Conservation (phyloP, 2,888 invertebrate species). For the Hydrotaea diabolus region DNA sequence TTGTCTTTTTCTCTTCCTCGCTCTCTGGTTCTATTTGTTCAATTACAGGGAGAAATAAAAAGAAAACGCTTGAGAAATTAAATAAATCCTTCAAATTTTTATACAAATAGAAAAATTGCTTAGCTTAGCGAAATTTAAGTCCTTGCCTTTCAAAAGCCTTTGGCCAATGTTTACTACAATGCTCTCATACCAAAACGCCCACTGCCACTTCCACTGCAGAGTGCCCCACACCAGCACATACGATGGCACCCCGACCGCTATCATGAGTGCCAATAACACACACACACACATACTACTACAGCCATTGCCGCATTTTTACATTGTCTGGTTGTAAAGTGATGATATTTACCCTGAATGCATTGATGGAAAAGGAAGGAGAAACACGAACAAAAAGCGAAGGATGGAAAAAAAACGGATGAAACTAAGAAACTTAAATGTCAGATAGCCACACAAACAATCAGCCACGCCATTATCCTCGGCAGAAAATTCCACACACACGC, state of each 20-base stretch:
- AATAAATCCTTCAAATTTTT: conserved; percentile 63
- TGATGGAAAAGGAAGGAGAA: conserved; percentile 12
- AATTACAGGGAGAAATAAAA: conserved; percentile 19
- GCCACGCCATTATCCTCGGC: conserved; percentile 53
- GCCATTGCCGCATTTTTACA: conserved; percentile 37
- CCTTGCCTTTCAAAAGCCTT: conserved; percentile 23
- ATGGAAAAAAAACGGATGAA: background rate
- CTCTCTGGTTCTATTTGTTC: conserved; percentile 14
- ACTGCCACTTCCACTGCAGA: background rate
- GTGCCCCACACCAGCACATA: background rate
- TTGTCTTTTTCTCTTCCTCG: conserved; percentile 43
- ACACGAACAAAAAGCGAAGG: background rate
- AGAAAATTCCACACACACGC: background rate
- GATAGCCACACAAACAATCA: conserved; percentile 61
- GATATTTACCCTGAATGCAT: conserved; percentile 59
- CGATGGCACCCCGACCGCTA: background rate
- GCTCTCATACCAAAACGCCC: background rate
- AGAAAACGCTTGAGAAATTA: conserved; percentile 57
- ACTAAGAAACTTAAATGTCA: conserved; percentile 60
- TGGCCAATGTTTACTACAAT: conserved; percentile 48
- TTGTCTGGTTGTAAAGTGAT: conserved; percentile 54
- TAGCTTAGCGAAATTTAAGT: conserved; percentile 54
- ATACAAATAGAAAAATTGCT: conserved; percentile 63
- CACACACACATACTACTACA: background rate
- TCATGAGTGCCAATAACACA: conserved; percentile 25